Conservation (phyloP, 2,888 invertebrate genomes). For the Cosmopolites sordidus region DNA sequence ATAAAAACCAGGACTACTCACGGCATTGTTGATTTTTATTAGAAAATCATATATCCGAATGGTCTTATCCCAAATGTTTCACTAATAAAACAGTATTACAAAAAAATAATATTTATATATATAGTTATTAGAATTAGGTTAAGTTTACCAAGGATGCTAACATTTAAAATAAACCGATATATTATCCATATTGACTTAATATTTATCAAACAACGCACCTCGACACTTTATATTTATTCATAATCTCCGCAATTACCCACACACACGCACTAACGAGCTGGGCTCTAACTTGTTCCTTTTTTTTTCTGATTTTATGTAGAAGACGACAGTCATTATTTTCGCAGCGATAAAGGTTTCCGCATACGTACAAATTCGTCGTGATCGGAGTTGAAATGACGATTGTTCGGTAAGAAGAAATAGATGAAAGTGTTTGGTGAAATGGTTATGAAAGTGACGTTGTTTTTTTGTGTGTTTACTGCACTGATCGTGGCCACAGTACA, state of each 20-base stretch:
- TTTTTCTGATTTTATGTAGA: background rate
- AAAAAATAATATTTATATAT: too few relatives aligned
- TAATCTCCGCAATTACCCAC: background rate
- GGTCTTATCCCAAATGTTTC: too few relatives aligned
- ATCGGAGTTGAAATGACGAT: background rate
- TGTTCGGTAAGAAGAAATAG: background rate
- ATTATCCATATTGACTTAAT: background rate
- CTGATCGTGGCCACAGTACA: background rate
- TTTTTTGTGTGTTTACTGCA: slow-evolving; percentile 4
- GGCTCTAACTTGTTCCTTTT: background rate
- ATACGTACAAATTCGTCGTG: background rate
- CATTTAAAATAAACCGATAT: too few relatives aligned
- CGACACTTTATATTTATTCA: background rate
- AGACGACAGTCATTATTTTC: background rate
- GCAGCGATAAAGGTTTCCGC: background rate
- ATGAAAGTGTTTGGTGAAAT: slow-evolving; percentile 4
- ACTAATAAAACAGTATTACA: too few relatives aligned
- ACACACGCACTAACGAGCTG: background rate
- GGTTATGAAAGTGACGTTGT: slow-evolving; percentile 18
- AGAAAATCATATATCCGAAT: too few relatives aligned
- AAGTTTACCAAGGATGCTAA: too few relatives aligned
- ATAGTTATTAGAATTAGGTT: too few relatives aligned
- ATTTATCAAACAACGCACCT: background rate
- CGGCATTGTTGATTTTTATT: too few relatives aligned
- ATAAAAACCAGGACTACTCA: too few relatives aligned